Evolutionary conservation across 2,113 vertebrate species (phyloP).

Genomic region (Tretioscincus oriximinensis): DNA sequence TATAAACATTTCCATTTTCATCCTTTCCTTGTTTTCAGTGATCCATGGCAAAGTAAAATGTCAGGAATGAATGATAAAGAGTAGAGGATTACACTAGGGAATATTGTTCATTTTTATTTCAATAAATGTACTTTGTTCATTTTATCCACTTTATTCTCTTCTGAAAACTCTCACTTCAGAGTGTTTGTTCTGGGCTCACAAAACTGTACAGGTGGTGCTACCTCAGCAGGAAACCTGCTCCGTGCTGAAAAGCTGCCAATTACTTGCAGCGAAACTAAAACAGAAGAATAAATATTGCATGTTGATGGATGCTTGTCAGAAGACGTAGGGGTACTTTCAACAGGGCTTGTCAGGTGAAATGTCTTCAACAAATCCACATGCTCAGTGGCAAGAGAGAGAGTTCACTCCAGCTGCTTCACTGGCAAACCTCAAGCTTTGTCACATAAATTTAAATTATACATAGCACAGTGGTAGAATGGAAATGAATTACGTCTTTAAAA

Average conservation of each 20-base stretch:
- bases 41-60: not conserved
- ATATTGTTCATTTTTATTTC: slow-evolving; percentile 12
- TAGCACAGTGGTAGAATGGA: slow-evolving; percentile 73
- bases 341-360: slow-evolving; percentile 66
- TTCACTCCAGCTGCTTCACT: slow-evolving; percentile 72
- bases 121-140: slow-evolving; percentile 37
- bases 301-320: slow-evolving; percentile 74
- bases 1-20: not conserved
- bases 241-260: slow-evolving; percentile 61
- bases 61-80: not conserved
- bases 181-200: slow-evolving; percentile 34
- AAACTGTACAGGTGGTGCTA: slow-evolving; percentile 53
- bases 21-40: not conserved
- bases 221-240: slow-evolving; percentile 62
- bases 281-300: slow-evolving; percentile 76
- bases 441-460: slow-evolving; percentile 78
- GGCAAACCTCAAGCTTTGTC: slow-evolving; percentile 73
- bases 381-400: slow-evolving; percentile 67
- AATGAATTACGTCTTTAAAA: slow-evolving; percentile 74
- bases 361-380: slow-evolving; percentile 63
- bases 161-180: slow-evolving; percentile 47
- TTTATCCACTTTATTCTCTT: slow-evolving; percentile 41
- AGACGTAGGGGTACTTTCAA: slow-evolving; percentile 62
- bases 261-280: slow-evolving; percentile 67
- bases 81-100: slow-evolving; percentile 6